Evolutionary conservation across 2,888 invertebrate species (phyloP).

Genomic region (Hypena proboscidalis): DNA sequence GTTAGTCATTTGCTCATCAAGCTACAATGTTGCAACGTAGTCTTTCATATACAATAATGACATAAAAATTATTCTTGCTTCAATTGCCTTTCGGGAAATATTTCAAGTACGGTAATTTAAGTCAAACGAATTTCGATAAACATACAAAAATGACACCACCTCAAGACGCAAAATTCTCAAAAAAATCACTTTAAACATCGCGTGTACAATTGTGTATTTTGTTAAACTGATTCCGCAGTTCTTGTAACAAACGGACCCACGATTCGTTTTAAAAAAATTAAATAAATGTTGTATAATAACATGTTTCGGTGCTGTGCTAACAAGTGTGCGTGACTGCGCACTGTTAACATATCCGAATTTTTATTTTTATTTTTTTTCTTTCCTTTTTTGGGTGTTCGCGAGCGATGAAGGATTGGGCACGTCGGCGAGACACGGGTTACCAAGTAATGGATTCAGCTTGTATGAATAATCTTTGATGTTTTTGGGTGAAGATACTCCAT

Average conservation of each 20-base stretch:
- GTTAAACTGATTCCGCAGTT: conserved; percentile 60
- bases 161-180: conserved; percentile 29
- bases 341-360: conserved; percentile 74
- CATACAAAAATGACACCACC: conserved; percentile 27
- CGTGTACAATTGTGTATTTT: conserved; percentile 73
- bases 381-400: conserved; percentile 44
- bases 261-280: conserved; percentile 70
- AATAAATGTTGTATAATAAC: conserved; percentile 81
- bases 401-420: conserved; percentile 70
- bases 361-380: conserved; percentile 49
- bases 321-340: conserved; percentile 79
- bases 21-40: too few relatives aligned
- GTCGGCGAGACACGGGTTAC: conserved; percentile 55
- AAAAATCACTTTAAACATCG: conserved; percentile 54
- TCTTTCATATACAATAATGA: not conserved
- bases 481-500: conserved; percentile 47
- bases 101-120: too few relatives aligned
- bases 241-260: conserved; percentile 54
- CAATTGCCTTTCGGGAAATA: too few relatives aligned
- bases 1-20: too few relatives aligned
- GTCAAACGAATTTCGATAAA: conserved; percentile 8
- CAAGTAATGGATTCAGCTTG: conserved; percentile 62
- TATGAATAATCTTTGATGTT: conserved; percentile 49
- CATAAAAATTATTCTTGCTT: too few relatives aligned
- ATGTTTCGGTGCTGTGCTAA: conserved; percentile 68